These are phyloP conservation scores for Phenganax subtilis DNA, from an alignment of 92 coral and sea anemone genomes.

Conservation along the genomic window DNA sequence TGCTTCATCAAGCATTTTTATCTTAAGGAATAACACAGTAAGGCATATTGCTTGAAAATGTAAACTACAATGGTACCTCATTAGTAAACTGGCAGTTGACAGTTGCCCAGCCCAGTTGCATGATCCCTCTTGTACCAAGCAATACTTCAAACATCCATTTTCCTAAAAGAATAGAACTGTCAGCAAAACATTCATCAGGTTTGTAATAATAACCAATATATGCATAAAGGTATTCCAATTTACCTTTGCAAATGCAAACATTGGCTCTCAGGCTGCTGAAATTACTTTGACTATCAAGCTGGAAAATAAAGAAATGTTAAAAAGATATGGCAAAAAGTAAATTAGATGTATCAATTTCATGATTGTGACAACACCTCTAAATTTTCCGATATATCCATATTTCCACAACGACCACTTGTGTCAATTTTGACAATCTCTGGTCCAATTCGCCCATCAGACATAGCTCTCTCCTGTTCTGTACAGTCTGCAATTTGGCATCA, in stretches of 20 bases:
- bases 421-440: constrained; percentile 85
- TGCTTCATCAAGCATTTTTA: too few species aligned
- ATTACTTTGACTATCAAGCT: constrained; percentile 98
- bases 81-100: constrained; percentile 78
- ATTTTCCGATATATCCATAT: constrained; percentile 84
- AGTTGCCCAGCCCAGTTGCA: constrained; percentile 99
- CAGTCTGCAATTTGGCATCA: constrained; percentile 37
- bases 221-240: not conserved
- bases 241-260: constrained; percentile 89
- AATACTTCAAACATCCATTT: constrained; percentile 96
- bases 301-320: not conserved
- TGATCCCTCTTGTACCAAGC: constrained; percentile 94
- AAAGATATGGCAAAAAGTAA: not conserved
- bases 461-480: constrained; percentile 77
- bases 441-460: constrained; percentile 94
- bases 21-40: too few species aligned
- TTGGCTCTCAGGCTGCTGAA: constrained; percentile 94
- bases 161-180: constrained; percentile 43
- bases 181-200: not conserved
- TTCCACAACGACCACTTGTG: constrained; percentile 76
- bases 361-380: constrained; percentile 58
- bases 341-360: not conserved
- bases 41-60: not conserved
- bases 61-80: constrained; percentile 56
- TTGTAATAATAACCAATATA: not conserved